Base-by-base conservation (phyloP, 64 coral and sea anemone genomes). In the Porites australiensis region DNA sequence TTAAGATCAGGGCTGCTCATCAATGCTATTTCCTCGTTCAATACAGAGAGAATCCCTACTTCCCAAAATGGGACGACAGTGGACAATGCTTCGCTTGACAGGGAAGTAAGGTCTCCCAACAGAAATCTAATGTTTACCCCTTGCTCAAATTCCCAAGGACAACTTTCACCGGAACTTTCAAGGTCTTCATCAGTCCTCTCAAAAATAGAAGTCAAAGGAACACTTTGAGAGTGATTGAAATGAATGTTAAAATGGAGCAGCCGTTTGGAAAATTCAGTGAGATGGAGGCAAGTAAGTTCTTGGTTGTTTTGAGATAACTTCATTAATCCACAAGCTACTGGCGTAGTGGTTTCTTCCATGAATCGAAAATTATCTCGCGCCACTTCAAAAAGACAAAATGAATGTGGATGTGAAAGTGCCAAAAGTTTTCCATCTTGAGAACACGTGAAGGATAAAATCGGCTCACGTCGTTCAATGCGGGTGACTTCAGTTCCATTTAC, bases 1-100 rank as follows among this genome's bases (percentile, higher is more conserved):
- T 70, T 70, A 23, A 70, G 67, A 70, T 70, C 67, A 23, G 67
- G 67, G 37, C 67, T 70, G 37, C 67, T 70, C 67, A 70, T 70
- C 67, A 70, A 70, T 70, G 67, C 67, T 27, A 22, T 70, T 70
- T 70, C 67, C 23, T 70, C 7, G 67, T 70, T 70, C 11, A 70
- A 22, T 22, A 21, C 19, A 6, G 67, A 70, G 67, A 70, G 22
- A 3, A 70, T 23, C 11, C 67, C 67, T 8, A 22, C 67, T 70
- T 70, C 67, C 67, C 67, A 70, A 70, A 70, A 70, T 70, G 67
- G 67, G 6, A 70, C 67, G 8, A 70, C 67, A 22, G n/a, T 21
- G 21, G 67, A 43, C 67, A 70, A 70, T 7, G n/a, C 37, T 43
- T 70, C 20, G 21, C 20, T 70, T 70, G 67, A 70, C 2, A 70